Conservation (phyloP, 2,888 invertebrate genomes). For the Pimpla rufipes region DNA sequence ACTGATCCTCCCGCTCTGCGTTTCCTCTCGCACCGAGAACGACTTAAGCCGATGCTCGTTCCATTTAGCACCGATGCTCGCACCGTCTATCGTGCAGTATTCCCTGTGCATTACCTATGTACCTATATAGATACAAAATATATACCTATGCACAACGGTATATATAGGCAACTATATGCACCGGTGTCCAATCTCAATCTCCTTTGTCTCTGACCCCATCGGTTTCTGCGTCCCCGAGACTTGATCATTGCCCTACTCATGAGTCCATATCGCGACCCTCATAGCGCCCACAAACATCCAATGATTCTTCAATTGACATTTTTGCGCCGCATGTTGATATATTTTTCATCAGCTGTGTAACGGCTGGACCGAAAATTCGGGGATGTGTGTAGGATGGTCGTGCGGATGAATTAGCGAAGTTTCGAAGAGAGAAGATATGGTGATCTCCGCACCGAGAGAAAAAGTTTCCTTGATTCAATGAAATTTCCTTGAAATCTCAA, state of each 20-base stretch:
- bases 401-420: no score
- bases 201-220: conserved; percentile 4
- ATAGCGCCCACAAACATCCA: neutral
- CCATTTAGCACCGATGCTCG: conserved; percentile 50
- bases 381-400: no score
- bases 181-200: conserved; percentile 9
- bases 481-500: no score
- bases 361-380: no score
- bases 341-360: no score
- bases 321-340: no score
- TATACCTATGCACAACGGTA: no score
- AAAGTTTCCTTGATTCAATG: no score
- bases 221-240: conserved; percentile 24
- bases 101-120: conserved; percentile 3
- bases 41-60: conserved; percentile 55
- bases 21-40: conserved; percentile 54
- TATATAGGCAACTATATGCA: no score
- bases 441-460: no score
- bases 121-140: no score
- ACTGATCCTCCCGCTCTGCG: conserved; percentile 56
- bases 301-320: neutral
- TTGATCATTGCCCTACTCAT: conserved; percentile 48
- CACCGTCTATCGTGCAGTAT: conserved; percentile 8
- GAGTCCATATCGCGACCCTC: neutral
- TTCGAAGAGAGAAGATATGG: no score